These are phyloP conservation scores for Prionailurus bengalensis DNA, from an alignment of 2,113 vertebrate genomes.

Conservation along the genomic window DNA sequence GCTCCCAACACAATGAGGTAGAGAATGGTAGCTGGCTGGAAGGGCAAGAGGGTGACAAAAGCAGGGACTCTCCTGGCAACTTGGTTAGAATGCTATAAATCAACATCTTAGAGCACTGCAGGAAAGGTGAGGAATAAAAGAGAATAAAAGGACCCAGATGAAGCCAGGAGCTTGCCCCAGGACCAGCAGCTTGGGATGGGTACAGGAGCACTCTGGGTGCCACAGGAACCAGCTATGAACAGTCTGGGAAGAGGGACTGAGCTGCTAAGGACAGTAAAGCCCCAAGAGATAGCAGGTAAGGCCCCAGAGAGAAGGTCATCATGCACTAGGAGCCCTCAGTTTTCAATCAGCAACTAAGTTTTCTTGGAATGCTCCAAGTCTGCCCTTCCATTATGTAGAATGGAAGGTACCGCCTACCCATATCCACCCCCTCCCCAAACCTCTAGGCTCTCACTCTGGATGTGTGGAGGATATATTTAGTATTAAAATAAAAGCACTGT, in stretches of 20 bases:
- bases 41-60: rapidly evolving
- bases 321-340: not conserved
- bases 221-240: not conserved
- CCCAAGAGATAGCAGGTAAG: not conserved
- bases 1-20: not conserved
- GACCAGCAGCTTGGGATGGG: not conserved
- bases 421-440: not conserved
- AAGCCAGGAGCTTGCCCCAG: rapidly evolving
- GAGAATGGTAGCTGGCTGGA: not conserved
- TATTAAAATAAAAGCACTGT: not conserved
- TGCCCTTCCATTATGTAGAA: not conserved
- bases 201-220: rapidly evolving
- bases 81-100: not conserved
- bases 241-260: too few relatives aligned
- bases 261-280: not conserved
- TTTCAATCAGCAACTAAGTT: not conserved
- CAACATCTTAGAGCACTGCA: not conserved
- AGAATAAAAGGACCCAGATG: not conserved
- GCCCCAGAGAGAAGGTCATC: not conserved
- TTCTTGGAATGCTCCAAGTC: not conserved
- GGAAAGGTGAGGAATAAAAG: not conserved
- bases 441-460: not conserved
- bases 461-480: not conserved
- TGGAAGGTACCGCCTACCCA: not conserved
- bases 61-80: not conserved